These are phyloP conservation scores for Entomobrya proxima DNA, from an alignment of 2,888 invertebrate genomes.

Conservation along the genomic window DNA sequence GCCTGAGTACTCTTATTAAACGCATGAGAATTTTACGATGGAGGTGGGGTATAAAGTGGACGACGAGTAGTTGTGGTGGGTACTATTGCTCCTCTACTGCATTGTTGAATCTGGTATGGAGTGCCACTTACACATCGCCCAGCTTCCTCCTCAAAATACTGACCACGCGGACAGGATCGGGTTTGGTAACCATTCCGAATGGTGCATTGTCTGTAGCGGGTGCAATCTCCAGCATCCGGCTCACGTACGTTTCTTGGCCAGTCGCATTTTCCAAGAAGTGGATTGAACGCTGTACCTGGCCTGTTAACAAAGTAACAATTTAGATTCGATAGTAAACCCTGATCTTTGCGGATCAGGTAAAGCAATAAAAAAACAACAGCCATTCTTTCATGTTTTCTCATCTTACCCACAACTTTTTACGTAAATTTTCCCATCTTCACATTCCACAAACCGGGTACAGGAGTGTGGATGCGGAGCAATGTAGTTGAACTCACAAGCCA, in stretches of 20 bases:
- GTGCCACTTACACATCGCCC: constrained; percentile 42
- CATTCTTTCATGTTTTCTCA: not conserved
- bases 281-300: constrained; percentile 73
- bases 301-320: constrained; percentile 39
- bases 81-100: not conserved
- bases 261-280: constrained; percentile 71
- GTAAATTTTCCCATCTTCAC: constrained; percentile 69
- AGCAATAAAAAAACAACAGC: not conserved
- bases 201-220: constrained; percentile 62
- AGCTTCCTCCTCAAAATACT: constrained; percentile 51
- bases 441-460: constrained; percentile 73
- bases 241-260: constrained; percentile 70
- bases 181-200: constrained; percentile 28
- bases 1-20: not conserved
- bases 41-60: not conserved
- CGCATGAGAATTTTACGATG: not conserved
- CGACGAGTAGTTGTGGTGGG: not conserved
- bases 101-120: constrained; percentile 19
- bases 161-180: constrained; percentile 46
- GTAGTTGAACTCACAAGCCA: constrained; percentile 70
- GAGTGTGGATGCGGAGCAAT: constrained; percentile 71
- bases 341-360: too few species aligned
- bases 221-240: constrained; percentile 58
- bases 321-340: too few species aligned
- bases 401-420: constrained; percentile 73